phyloP scores from a whole-genome alignment of 2,797 vertebrate species.

The Pantherophis alleghaniensis region DNA sequence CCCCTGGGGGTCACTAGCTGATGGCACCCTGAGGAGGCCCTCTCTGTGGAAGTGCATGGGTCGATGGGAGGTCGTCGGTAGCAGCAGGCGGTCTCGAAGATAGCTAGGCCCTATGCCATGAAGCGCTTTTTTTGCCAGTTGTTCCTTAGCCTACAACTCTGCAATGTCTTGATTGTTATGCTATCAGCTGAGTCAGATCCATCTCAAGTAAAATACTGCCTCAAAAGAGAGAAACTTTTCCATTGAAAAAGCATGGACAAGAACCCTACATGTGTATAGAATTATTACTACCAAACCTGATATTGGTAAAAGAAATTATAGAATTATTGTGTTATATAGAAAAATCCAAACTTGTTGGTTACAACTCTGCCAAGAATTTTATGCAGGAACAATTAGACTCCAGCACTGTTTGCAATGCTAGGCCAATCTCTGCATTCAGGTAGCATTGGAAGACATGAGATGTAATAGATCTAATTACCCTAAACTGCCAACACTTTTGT shows the following conservation, averaged over 20 bases:
- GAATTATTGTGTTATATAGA: background rate
- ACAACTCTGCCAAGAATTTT: background rate
- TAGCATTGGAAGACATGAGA: constrained; percentile 27
- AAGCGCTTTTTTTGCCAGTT: no score
- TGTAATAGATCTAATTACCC: constrained; percentile 38
- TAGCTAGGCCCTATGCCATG: no score
- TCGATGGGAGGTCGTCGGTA: no score
- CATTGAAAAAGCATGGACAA: background rate
- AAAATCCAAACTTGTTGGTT: background rate
- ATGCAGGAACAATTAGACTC: background rate
- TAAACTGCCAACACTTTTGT: constrained; percentile 28
- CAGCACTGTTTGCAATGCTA: background rate
- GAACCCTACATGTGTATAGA: background rate
- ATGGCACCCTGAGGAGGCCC: no score
- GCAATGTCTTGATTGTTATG: no score
- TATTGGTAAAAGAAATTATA: background rate
- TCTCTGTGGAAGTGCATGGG: no score
- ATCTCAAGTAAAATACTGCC: background rate
- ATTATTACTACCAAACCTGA: background rate
- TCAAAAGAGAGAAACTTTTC: background rate
- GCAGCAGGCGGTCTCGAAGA: no score
- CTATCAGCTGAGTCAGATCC: background rate
- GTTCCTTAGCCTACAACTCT: background rate
- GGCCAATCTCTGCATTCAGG: background rate
- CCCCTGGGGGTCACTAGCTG: no score